Percentiles rank a stretch among this genome's conserved stretches.
Conservation (phyloP, 2,113 vertebrate species). For the Cepphus grylle region DNA sequence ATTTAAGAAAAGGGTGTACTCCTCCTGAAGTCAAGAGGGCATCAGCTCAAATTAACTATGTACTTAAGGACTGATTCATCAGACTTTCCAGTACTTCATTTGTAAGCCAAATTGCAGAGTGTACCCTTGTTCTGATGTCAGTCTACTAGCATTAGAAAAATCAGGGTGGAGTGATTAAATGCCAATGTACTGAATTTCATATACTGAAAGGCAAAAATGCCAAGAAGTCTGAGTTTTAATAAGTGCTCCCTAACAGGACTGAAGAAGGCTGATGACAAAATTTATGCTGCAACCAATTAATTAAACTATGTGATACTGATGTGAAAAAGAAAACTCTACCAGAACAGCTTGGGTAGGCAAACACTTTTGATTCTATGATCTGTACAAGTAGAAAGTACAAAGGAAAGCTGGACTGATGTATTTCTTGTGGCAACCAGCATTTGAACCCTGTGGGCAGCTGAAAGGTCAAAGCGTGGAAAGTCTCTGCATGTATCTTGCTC, state of each 20-base stretch:
- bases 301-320: background rate
- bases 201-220: background rate
- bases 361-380: background rate
- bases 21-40: background rate
- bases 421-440: background rate
- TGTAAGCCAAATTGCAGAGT: background rate
- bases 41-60: background rate
- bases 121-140: background rate
- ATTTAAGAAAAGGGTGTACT: background rate
- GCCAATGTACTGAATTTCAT: background rate
- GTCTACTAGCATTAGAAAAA: background rate
- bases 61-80: background rate
- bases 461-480: background rate
- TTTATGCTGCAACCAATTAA: background rate
- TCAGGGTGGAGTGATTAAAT: background rate
- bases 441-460: background rate
- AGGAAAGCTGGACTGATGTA: background rate
- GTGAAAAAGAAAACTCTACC: background rate
- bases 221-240: background rate
- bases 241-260: background rate
- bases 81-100: background rate
- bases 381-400: background rate
- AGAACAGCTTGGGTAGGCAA: background rate
- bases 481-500: background rate
- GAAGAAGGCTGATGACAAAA: background rate